A percentile compares a stretch with the other conserved stretches of the same genome.
These are phyloP conservation scores for Xenus cinereus DNA, from an alignment of 2,113 vertebrate species.

Conservation along the genomic window DNA sequence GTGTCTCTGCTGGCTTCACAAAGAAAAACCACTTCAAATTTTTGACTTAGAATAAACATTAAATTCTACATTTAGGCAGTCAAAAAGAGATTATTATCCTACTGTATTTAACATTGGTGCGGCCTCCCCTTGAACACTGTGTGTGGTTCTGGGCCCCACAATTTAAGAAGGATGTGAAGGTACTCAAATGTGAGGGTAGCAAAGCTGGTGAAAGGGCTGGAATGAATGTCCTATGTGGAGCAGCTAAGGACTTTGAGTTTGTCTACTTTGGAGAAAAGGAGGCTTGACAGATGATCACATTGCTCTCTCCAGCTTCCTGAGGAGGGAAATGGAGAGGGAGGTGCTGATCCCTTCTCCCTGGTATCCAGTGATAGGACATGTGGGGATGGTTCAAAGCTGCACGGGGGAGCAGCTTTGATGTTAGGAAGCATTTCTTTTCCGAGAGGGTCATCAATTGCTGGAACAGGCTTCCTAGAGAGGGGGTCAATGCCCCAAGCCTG, in stretches of 20 bases:
- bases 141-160: neutral
- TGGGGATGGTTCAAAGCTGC: neutral
- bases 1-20: neutral
- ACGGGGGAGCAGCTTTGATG: neutral
- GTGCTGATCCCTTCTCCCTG: neutral
- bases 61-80: neutral
- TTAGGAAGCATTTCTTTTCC: neutral
- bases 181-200: neutral
- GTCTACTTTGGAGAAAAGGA: neutral
- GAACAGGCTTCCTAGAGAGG: neutral
- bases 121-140: neutral
- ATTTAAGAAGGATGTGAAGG: neutral
- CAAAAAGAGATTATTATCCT: neutral
- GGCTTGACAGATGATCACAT: fast-evolving
- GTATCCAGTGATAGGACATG: fast-evolving
- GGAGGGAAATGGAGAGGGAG: neutral
- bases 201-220: neutral
- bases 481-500: fast-evolving
- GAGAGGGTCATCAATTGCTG: neutral
- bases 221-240: fast-evolving
- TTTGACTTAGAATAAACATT: neutral
- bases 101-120: fast-evolving
- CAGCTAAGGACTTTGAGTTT: fast-evolving
- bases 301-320: neutral
- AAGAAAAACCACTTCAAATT: neutral